Evolutionary conservation across 2,888 invertebrate species (phyloP).

Genomic region (Dicycla oo): DNA sequence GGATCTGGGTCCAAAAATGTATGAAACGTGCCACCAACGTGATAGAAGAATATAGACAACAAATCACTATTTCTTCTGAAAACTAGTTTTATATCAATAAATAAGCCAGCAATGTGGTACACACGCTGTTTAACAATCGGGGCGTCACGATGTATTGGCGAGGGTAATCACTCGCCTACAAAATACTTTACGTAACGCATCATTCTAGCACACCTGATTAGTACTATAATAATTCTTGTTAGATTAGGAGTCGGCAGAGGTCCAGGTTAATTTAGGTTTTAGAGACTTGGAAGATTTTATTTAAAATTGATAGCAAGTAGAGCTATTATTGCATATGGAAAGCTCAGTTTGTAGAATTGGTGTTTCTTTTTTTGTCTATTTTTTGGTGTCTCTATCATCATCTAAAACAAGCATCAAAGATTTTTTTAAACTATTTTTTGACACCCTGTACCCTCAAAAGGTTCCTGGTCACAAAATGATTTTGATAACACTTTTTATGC

Average conservation of each 20-base stretch:
- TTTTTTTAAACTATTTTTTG: not conserved
- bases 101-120: slow-evolving; percentile 27
- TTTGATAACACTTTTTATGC: no score
- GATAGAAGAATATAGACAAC: not conserved
- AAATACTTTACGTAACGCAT: slow-evolving; percentile 53
- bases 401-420: not conserved
- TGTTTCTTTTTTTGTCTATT: not conserved
- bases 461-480: not conserved
- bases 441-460: not conserved
- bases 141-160: slow-evolving; percentile 71
- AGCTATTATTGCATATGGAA: not conserved
- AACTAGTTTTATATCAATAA: slow-evolving; percentile 18
- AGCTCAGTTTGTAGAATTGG: not conserved
- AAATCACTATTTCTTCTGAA: not conserved
- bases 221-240: not conserved
- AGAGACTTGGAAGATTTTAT: not conserved
- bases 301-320: not conserved
- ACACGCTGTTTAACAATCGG: slow-evolving; percentile 52
- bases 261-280: not conserved
- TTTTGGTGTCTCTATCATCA: not conserved
- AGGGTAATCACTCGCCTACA: slow-evolving; percentile 63
- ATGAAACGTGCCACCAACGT: not conserved
- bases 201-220: slow-evolving; percentile 49
- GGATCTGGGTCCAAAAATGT: not conserved
- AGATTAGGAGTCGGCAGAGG: not conserved